Percentiles rank a stretch among this genome's conserved stretches.
Conservation (phyloP, 2,113 vertebrate genomes). For the Rhegmatorhina hoffmannsi region DNA sequence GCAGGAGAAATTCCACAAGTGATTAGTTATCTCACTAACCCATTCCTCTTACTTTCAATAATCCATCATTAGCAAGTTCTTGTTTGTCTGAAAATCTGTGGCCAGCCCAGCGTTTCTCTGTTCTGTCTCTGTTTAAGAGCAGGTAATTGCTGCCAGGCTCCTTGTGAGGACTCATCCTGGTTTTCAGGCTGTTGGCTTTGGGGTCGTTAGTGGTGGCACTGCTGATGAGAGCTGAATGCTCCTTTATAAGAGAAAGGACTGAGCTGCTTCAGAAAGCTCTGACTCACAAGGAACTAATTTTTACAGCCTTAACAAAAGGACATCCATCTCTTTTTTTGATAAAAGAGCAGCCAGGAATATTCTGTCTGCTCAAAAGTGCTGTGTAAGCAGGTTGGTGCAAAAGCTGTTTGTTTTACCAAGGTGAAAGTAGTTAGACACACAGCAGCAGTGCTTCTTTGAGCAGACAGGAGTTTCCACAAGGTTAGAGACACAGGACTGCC, state of each 20-base stretch:
- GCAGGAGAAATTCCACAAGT: background rate
- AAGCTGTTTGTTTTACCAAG: background rate
- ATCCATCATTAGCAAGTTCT: background rate
- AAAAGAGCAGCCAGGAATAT: background rate
- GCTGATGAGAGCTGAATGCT: constrained; percentile 7
- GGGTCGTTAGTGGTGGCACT: background rate
- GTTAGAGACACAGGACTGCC: background rate
- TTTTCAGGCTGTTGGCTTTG: background rate
- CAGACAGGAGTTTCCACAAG: background rate
- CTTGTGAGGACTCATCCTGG: background rate
- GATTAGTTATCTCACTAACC: background rate
- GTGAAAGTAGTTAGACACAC: background rate
- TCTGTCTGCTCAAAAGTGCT: background rate
- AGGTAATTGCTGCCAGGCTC: background rate
- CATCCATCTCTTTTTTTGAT: constrained; percentile 19
- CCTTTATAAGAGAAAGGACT: background rate
- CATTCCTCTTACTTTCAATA: background rate
- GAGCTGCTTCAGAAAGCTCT: constrained; percentile 15
- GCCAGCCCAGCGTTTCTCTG: constrained; percentile 5
- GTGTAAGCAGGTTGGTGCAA: background rate
- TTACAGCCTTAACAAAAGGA: background rate
- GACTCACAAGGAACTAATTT: constrained; percentile 32
- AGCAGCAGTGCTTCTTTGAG: background rate
- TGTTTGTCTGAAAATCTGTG: background rate
- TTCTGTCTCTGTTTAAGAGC: background rate